Conservation (phyloP, 2,113 vertebrate genomes). For the Xiphias gladius region DNA sequence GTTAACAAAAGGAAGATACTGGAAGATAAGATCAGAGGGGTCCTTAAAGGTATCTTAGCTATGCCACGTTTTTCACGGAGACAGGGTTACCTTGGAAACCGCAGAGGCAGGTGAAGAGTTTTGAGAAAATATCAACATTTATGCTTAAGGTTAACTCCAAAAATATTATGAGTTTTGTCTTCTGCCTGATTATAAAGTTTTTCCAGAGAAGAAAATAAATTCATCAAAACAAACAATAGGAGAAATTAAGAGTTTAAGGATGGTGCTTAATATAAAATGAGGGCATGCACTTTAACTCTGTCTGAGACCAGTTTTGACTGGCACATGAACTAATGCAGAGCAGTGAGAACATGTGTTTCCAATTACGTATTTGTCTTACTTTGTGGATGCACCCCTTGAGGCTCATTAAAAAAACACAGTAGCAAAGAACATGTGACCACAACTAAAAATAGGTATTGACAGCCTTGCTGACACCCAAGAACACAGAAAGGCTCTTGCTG, state of each 20-base stretch:
- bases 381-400: constrained; percentile 60
- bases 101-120: constrained; percentile 29
- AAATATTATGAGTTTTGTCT: constrained; percentile 4
- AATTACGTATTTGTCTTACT: constrained; percentile 67
- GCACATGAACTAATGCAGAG: constrained; percentile 51
- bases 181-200: background rate
- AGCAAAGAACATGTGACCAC: constrained; percentile 43
- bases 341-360: constrained; percentile 62
- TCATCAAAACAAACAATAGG: background rate
- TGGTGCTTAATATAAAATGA: constrained; percentile 10
- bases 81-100: constrained; percentile 74
- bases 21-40: constrained; percentile 27
- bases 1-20: constrained; percentile 32
- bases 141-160: constrained; percentile 52
- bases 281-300: background rate
- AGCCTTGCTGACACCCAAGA: constrained; percentile 10
- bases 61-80: constrained; percentile 53
- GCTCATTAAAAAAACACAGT: constrained; percentile 71
- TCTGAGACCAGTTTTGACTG: constrained; percentile 51
- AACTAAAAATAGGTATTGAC: constrained; percentile 55
- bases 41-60: constrained; percentile 51
- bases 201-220: background rate
- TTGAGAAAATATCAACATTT: constrained; percentile 39
- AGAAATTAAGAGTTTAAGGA: background rate
- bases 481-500: background rate